A percentile compares a stretch with the other conserved stretches of the same genome.
phyloP scores from a whole-genome alignment of 2,797 vertebrate species.

The Glyptemys insculpta region DNA sequence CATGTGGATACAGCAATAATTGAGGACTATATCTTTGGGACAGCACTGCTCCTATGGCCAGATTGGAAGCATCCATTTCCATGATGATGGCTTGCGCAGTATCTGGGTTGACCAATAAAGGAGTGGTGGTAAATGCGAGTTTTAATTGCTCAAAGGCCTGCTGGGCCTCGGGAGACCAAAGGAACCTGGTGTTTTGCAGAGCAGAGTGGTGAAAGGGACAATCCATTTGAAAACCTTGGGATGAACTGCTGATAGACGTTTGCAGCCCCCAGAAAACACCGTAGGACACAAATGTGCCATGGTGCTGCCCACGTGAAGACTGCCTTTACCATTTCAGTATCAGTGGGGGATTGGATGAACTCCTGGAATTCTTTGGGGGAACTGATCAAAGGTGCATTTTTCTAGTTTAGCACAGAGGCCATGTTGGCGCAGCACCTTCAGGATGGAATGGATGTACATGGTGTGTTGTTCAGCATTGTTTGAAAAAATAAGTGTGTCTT shows the following conservation, averaged over 20 bases:
- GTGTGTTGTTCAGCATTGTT: neutral
- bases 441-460: neutral
- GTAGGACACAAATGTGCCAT: neutral
- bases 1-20: no score
- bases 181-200: neutral
- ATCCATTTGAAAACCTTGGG: neutral
- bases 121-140: no score
- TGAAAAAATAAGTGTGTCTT: neutral
- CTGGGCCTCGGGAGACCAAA: neutral
- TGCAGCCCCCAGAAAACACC: neutral
- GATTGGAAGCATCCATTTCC: neutral
- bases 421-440: neutral
- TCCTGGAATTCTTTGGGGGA: neutral
- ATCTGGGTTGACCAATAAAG: neutral
- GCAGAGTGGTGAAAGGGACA: neutral
- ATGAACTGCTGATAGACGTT: fast-evolving
- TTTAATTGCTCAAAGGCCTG: neutral
- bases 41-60: neutral
- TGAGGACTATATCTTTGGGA: neutral
- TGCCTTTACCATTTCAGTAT: neutral
- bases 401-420: neutral
- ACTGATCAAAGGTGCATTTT: neutral
- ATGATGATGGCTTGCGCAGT: neutral
- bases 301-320: neutral
- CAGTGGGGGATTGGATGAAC: neutral